Conservation (phyloP, 2,797 vertebrate species). For the Notamacropus eugenii region DNA sequence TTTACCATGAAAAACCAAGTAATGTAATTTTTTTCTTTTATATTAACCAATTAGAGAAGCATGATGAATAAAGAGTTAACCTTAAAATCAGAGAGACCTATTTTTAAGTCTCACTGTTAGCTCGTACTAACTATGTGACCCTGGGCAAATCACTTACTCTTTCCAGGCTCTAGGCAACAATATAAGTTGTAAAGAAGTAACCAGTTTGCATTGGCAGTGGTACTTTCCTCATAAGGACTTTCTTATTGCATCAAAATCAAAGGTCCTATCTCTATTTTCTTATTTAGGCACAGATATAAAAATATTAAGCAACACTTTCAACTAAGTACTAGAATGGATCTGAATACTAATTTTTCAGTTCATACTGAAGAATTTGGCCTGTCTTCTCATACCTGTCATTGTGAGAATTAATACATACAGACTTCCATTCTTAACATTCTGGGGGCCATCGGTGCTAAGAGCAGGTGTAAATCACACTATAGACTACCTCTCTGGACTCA, state of each 20-base stretch:
- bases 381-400: neutral
- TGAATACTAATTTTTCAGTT: neutral
- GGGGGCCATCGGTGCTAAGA: neutral
- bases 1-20: neutral
- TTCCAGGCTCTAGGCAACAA: neutral
- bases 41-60: neutral
- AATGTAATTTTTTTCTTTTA: neutral
- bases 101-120: no score
- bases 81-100: no score
- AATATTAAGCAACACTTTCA: neutral
- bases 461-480: neutral
- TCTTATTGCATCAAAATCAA: neutral
- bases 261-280: neutral
- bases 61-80: neutral
- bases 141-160: neutral
- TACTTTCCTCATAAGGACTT: neutral
- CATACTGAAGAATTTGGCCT: no score
- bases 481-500: neutral
- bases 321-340: neutral
- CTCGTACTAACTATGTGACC: neutral
- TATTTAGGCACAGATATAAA: neutral
- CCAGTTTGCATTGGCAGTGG: neutral
- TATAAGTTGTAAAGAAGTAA: neutral
- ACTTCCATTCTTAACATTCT: neutral
- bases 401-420: neutral